A percentile compares a stretch with the other conserved stretches of the same genome.
These are phyloP conservation scores for Gulo gulo DNA, from an alignment of 2,113 vertebrate genomes.

Conservation along the genomic window DNA sequence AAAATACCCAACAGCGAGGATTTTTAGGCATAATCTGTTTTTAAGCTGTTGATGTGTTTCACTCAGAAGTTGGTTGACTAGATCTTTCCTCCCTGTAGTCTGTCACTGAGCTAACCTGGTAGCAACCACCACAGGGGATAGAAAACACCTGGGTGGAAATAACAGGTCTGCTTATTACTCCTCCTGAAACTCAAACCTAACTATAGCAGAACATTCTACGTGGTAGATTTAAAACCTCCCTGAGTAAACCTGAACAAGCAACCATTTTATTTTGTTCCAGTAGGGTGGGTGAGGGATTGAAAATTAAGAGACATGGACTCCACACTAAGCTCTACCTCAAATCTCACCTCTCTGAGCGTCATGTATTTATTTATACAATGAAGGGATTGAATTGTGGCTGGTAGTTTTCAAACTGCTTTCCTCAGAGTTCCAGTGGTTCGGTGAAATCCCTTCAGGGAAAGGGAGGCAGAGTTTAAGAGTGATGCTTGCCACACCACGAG, in stretches of 20 bases:
- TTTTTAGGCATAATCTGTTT: neutral
- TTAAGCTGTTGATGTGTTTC: neutral
- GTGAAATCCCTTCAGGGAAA: neutral
- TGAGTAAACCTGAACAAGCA: neutral
- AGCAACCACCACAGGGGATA: neutral
- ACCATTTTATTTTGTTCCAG: neutral
- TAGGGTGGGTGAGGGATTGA: neutral
- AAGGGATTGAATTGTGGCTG: neutral
- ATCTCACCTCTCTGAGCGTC: neutral
- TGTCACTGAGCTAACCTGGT: neutral
- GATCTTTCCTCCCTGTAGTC: neutral
- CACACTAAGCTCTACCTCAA: neutral
- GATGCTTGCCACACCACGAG: neutral
- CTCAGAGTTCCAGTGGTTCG: neutral
- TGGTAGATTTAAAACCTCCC: neutral
- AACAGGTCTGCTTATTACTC: neutral
- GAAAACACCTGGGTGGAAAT: constrained; percentile 23
- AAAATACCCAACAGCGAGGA: neutral
- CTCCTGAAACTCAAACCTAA: neutral
- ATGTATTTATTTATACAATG: neutral
- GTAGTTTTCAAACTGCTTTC: neutral
- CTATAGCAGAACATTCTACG: neutral
- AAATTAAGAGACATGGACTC: neutral
- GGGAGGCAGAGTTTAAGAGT: neutral
- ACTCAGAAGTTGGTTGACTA: neutral